These are phyloP conservation scores for Trachops cirrhosus DNA, from an alignment of 2,797 vertebrate species.

Conservation along the genomic window DNA sequence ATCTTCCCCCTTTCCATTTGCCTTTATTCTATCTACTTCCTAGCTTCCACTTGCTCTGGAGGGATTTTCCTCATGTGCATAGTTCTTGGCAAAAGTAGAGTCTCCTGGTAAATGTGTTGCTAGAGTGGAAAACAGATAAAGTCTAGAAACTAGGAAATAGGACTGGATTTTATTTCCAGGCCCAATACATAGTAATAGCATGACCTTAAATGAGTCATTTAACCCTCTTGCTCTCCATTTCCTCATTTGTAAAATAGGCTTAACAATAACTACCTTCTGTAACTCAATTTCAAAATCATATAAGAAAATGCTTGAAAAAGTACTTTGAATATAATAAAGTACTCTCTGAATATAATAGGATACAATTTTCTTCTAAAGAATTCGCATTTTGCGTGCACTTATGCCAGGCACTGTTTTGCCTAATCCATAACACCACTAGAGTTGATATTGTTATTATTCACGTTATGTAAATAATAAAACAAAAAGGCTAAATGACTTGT, in stretches of 20 bases:
- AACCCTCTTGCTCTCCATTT: neutral
- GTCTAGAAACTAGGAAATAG: neutral
- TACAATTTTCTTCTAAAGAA: neutral
- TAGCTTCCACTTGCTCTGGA: neutral
- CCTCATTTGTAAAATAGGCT: neutral
- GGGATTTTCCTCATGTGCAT: neutral
- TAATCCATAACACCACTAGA: neutral
- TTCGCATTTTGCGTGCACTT: neutral
- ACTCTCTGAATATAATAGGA: neutral
- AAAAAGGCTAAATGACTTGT: neutral
- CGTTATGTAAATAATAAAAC: neutral
- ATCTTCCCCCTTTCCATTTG: neutral
- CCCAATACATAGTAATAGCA: neutral
- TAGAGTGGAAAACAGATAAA: neutral
- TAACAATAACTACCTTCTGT: neutral
- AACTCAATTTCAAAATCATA: neutral
- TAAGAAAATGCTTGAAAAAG: neutral
- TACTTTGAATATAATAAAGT: conserved; percentile 20
- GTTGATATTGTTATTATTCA: neutral
- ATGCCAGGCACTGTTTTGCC: neutral
- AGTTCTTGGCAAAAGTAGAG: neutral
- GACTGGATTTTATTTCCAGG: neutral
- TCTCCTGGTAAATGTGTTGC: neutral
- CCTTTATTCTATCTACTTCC: neutral
- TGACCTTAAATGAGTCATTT: neutral